Percentiles rank a stretch among this genome's conserved stretches.
Conservation (phyloP, 2,797 vertebrate species). For the Scomberomorus guttatus region DNA sequence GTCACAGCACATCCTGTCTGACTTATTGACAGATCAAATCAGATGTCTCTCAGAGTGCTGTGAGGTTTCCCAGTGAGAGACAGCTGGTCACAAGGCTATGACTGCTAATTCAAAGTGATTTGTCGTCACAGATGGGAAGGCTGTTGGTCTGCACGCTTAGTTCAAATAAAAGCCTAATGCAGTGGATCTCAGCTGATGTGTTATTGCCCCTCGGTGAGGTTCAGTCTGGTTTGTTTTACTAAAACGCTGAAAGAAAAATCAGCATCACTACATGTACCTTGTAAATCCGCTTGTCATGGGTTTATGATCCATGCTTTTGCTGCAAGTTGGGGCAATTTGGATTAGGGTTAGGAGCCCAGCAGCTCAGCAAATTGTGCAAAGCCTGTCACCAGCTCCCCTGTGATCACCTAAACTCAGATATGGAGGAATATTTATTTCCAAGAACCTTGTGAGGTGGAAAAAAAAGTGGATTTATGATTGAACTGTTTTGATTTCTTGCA, state of each 20-base stretch:
- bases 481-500: background rate
- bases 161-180: slow-evolving; percentile 10
- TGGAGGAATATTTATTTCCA: background rate
- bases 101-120: slow-evolving; percentile 12
- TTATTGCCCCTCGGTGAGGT: background rate
- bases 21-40: slow-evolving; percentile 64
- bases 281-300: slow-evolving; percentile 28
- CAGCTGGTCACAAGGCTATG: slow-evolving; percentile 25
- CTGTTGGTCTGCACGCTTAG: background rate
- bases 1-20: slow-evolving; percentile 43
- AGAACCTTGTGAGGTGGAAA: background rate
- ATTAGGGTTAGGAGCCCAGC: slow-evolving; percentile 31
- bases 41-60: slow-evolving; percentile 29
- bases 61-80: slow-evolving; percentile 35
- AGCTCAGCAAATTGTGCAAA: slow-evolving; percentile 31
- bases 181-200: background rate
- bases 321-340: slow-evolving; percentile 37
- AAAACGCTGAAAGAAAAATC: background rate
- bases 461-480: background rate
- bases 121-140: slow-evolving; percentile 10
- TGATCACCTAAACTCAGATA: slow-evolving; percentile 22
- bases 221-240: background rate
- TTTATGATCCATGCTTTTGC: slow-evolving; percentile 8
- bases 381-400: slow-evolving; percentile 29
- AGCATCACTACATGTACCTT: background rate